Evolutionary conservation across 2,888 invertebrate genomes (phyloP).

Genomic region (Torymus texanus): DNA sequence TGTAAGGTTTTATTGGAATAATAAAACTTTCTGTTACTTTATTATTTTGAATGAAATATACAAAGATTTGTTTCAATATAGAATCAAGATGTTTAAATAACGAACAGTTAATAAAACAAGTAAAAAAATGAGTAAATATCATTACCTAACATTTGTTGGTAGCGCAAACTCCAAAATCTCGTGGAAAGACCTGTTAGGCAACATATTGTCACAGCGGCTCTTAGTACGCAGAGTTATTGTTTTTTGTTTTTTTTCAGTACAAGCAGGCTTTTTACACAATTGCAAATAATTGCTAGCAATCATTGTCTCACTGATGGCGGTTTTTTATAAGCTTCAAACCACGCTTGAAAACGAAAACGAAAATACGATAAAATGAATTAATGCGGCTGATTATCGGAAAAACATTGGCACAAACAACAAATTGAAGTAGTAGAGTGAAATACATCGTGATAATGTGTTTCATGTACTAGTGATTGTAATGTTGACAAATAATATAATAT

Average conservation of each 20-base stretch:
- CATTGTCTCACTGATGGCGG: slow-evolving; percentile 48
- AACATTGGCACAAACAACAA: no score
- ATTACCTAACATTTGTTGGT: slow-evolving; percentile 67
- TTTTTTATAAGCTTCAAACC: slow-evolving; percentile 51
- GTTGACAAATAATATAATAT: no score
- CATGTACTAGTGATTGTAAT: no score
- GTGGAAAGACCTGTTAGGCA: slow-evolving; percentile 71
- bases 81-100: no score
- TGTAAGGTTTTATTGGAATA: no score
- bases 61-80: no score
- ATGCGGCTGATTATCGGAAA: not conserved
- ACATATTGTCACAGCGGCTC: slow-evolving; percentile 65
- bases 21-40: no score
- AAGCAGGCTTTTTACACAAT: slow-evolving; percentile 56
- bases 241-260: slow-evolving; percentile 50
- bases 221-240: slow-evolving; percentile 63
- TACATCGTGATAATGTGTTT: no score
- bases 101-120: not conserved
- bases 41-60: no score
- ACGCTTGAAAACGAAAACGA: slow-evolving; percentile 44
- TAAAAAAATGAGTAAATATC: not conserved
- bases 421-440: no score
- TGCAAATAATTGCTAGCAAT: slow-evolving; percentile 32
- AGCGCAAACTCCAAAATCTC: slow-evolving; percentile 70
- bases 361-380: slow-evolving; percentile 15